Conservation (phyloP, 2,113 vertebrate genomes). For the rat (Rattus norvegicus) region DNA sequence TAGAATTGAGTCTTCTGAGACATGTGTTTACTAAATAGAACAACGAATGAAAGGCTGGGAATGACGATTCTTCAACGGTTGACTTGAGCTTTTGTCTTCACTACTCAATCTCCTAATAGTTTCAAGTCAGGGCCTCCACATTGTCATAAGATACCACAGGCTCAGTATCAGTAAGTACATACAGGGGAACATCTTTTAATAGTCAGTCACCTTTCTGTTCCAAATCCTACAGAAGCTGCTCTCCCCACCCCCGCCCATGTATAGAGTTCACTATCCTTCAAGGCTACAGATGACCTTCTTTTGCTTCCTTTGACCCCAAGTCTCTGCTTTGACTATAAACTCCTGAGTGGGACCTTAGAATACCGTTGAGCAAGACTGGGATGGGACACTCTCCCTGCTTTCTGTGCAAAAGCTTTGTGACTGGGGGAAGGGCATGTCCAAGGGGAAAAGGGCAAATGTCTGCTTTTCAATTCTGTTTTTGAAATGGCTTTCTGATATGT, state of each 20-base stretch:
- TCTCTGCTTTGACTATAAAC: not conserved
- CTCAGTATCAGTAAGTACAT: not conserved
- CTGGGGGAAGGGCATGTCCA: not conserved
- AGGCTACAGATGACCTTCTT: not conserved
- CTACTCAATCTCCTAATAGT: not conserved
- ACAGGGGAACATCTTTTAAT: not conserved
- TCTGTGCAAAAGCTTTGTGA: not conserved
- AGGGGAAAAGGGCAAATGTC: not conserved
- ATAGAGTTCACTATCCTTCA: not conserved
- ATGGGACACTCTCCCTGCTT: accelerated
- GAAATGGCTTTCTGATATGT: slow-evolving; percentile 36
- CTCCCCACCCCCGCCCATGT: too few species aligned
- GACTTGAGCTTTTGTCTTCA: not conserved
- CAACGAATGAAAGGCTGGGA: not conserved
- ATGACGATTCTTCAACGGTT: not conserved
- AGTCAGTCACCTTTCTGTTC: not conserved
- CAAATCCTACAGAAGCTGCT: not conserved
- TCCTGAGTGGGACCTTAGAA: not conserved
- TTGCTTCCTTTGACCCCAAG: not conserved
- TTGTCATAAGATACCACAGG: not conserved
- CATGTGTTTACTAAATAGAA: not conserved
- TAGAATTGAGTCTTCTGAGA: too few species aligned
- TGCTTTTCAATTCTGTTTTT: slow-evolving; percentile 40
- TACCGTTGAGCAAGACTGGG: not conserved
- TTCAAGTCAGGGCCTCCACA: not conserved